Base-by-base conservation (phyloP, 2,113 vertebrate genomes). In the Chaetorhynchus papuensis region DNA sequence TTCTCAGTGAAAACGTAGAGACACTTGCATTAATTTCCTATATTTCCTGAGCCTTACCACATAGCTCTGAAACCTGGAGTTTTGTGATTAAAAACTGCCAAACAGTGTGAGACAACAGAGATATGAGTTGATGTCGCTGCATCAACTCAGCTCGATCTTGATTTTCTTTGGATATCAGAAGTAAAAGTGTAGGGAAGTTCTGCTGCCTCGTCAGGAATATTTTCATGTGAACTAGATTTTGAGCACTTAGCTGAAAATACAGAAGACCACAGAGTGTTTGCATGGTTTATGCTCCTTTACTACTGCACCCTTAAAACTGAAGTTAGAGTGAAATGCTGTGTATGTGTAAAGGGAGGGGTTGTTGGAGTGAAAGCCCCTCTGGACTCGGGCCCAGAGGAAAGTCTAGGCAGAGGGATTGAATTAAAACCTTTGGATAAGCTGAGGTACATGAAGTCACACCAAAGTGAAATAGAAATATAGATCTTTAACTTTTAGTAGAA, bases 231-330 rank as follows among this genome's bases (percentile, higher is more conserved):
- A 45, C 41, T 50, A n/a, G 60, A 87, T 60, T 76, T 64, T 59
- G 87, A 82, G 84, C 61, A 82, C 81, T 79, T 71, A 85, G 19
- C 63, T 76, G 71, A 69, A 93, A 94, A 83, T 14, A 85, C 16
- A 57, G 49, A 71, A 41, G 64, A 76, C 85, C 28, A 23, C 0
- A 71, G 39, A 66, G 9, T 8, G 26, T 31, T 64, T 7, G 1
- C 60, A 26, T 49, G 87, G 35, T 49, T 96, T 79, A 15, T 66
- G 47, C 31, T 49, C 57, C 33, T 74, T 66, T 66, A 11, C 56
- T 37, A 31, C 26, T 64, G 71, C 83, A 50, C 13, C 37, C 74
- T 83, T 60, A n/a, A 39, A 77, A 15, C 33, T 45, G 65, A 37
- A 79, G 37, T 41, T 8, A 15, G 80, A 71, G 37, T 49, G 68